phyloP scores from a whole-genome alignment of 2,888 invertebrate species.

The Clepsis dumicolana region DNA sequence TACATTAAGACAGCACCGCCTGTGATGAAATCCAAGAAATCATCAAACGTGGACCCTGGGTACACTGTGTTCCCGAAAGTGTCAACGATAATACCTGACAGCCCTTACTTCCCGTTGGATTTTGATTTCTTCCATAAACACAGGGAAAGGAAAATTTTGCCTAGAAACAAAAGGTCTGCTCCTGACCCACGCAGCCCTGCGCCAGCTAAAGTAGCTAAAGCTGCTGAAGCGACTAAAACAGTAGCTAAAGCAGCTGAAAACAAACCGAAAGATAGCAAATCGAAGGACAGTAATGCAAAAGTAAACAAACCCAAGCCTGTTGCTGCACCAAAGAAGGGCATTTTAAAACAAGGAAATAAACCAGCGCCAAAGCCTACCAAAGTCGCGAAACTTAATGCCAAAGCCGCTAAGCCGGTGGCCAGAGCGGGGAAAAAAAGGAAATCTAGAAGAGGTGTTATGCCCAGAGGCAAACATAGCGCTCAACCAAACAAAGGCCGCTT shows the following conservation, averaged over 20 bases:
- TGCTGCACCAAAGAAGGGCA: neutral
- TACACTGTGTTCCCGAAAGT: conserved; percentile 13
- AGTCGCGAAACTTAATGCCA: neutral
- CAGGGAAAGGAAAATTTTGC: conserved; percentile 64
- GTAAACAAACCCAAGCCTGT: neutral
- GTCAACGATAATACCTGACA: conserved; percentile 54
- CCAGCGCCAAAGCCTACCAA: neutral
- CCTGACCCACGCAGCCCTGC: neutral
- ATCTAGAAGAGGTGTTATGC: conserved; percentile 3
- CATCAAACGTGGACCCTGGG: neutral
- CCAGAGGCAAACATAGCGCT: neutral
- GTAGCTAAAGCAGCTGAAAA: neutral
- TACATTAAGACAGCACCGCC: neutral
- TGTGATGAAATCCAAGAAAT: neutral
- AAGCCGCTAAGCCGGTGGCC: neutral
- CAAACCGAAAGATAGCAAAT: neutral
- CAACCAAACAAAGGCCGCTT: neutral
- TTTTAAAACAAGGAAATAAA: neutral
- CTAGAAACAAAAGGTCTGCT: conserved; percentile 35
- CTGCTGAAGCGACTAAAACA: neutral
- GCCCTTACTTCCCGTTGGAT: conserved; percentile 58
- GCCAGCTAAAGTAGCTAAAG: neutral
- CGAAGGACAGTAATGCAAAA: conserved; percentile 3
- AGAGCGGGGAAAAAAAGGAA: neutral
- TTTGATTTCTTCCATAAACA: conserved; percentile 50